These are phyloP conservation scores for Arvicola amphibius DNA, from an alignment of 2,797 vertebrate species.

Conservation along the genomic window DNA sequence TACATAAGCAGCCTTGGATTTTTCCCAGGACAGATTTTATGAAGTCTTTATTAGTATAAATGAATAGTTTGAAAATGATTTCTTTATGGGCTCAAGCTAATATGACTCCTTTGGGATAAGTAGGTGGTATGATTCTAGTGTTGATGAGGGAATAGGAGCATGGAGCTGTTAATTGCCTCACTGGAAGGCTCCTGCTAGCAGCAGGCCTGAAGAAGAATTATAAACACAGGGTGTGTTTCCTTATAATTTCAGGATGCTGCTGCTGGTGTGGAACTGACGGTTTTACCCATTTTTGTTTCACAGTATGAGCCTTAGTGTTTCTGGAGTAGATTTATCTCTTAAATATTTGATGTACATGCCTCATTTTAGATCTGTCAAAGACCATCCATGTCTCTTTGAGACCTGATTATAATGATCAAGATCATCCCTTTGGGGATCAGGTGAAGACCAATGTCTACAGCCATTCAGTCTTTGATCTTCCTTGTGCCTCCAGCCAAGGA, in stretches of 20 bases:
- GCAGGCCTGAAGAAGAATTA: neutral
- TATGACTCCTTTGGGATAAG: slow-evolving; percentile 15
- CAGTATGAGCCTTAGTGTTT: neutral
- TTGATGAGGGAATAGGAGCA: neutral
- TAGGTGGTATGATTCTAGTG: neutral
- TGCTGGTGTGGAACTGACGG: neutral
- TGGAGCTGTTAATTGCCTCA: neutral
- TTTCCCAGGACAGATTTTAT: neutral
- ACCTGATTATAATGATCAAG: neutral
- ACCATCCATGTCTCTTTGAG: neutral
- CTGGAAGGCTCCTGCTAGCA: neutral
- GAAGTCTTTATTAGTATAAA: neutral
- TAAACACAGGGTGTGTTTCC: neutral
- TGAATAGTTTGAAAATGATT: neutral
- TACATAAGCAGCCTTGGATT: neutral
- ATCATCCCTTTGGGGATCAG: neutral
- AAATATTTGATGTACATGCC: neutral
- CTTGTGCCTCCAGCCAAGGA: neutral
- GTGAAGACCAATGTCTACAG: neutral
- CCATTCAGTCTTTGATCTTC: neutral
- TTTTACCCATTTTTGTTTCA: neutral
- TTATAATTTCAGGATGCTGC: neutral
- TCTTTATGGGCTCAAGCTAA: neutral
- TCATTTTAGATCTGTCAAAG: neutral
- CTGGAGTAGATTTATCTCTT: neutral